A percentile compares a stretch with the other conserved stretches of the same genome.
These are phyloP conservation scores for Parauchenoglanis ngamensis DNA, from an alignment of 2,797 vertebrate species.

Conservation along the genomic window DNA sequence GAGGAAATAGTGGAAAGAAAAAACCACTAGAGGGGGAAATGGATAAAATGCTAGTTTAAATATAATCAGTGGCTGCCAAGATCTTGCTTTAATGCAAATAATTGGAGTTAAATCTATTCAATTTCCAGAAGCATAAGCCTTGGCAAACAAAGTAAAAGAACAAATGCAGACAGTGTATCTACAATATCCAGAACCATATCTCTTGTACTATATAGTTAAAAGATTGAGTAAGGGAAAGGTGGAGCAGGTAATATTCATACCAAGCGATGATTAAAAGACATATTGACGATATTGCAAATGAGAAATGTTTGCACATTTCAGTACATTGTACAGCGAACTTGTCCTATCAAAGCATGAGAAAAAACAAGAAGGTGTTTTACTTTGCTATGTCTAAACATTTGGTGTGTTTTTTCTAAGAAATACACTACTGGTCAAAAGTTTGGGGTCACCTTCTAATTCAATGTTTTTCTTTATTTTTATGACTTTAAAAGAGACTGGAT, in stretches of 20 bases:
- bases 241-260: background rate
- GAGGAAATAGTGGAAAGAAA: background rate
- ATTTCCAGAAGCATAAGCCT: background rate
- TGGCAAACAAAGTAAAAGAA: background rate
- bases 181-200: background rate
- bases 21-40: background rate
- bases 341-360: no score
- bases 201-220: background rate
- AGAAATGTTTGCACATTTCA: background rate
- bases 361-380: no score
- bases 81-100: background rate
- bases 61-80: background rate
- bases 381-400: no score
- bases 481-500: no score
- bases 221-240: background rate
- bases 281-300: background rate
- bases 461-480: no score
- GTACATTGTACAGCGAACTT: no score
- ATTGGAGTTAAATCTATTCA: background rate
- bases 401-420: no score
- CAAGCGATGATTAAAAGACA: background rate
- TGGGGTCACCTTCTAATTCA: no score
- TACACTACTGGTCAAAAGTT: no score
- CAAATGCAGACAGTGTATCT: background rate
- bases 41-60: background rate